Evolutionary conservation across 2,797 vertebrate species (phyloP).

Genomic region (Microhierax caerulescens): DNA sequence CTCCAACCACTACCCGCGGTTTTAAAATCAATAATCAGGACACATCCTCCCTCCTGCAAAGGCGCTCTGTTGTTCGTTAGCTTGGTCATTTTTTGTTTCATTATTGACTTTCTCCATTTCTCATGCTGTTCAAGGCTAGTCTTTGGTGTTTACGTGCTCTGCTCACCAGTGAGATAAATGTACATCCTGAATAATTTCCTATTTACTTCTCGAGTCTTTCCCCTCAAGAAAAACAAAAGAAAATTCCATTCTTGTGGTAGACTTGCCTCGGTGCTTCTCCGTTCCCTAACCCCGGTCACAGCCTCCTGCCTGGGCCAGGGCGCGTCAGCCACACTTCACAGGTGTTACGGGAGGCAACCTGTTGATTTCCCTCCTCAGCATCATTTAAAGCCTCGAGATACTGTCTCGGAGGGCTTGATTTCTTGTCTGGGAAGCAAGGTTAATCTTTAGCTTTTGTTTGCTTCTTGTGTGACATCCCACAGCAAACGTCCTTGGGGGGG

Average conservation of each 20-base stretch:
- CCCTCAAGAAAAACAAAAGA: neutral
- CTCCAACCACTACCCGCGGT: neutral
- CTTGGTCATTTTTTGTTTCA: neutral
- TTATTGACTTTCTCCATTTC: neutral
- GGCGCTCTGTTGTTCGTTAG: neutral
- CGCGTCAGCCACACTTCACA: neutral
- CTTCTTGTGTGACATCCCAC: neutral
- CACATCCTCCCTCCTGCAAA: neutral
- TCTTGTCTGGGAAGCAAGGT: neutral
- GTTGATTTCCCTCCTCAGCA: neutral
- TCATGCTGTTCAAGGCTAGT: neutral
- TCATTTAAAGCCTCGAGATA: neutral
- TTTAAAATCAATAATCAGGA: neutral
- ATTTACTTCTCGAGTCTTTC: neutral
- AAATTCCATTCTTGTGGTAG: neutral
- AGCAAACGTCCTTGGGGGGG: neutral
- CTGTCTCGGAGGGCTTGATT: neutral
- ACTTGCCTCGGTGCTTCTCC: neutral
- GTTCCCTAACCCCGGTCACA: neutral
- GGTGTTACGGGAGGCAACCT: neutral
- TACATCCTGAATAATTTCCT: neutral
- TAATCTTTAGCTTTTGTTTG: neutral
- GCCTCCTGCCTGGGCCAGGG: neutral
- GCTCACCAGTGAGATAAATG: neutral
- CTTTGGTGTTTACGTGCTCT: neutral